Evolutionary conservation across 2,113 vertebrate species (phyloP), one percentile per base, ranked within the genome.

Genomic region (Rhea americana): DNA sequence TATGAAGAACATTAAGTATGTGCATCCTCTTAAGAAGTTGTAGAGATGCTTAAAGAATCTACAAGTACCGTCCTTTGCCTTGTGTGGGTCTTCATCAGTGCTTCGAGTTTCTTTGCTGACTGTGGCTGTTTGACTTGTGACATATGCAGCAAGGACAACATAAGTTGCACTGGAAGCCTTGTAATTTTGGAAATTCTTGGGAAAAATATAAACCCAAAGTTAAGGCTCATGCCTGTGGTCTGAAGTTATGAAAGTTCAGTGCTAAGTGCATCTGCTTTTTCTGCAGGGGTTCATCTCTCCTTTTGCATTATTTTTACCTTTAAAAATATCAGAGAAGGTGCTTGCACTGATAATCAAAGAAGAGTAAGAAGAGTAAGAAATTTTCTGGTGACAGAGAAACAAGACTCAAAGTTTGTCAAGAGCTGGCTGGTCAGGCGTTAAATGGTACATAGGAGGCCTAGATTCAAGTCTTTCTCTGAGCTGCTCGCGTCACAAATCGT

Each of bases 91-190:
- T 5, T 7, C 19, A 0, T 16, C 19, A 17, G 32, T 3, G 7
- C 14, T 24, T 30, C 30, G 5, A 9, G 55, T 50, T n/a, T 7
- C 45, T 48, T 70, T 35, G n/a, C n/a, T 51, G 47, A 14, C 32
- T 25, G 32, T 50, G 67, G 47, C 47, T 50, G 21, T 25, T 35
- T 32, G 3, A 53, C 67, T 22, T 51, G 56, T 0, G 20, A 15
- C 25, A 0, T 4, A 5, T 2, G 48, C 0, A 8, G 56, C 5
- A 2, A 7, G 4, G 74, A 37, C 15, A 20, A 5, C 8, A 3
- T 2, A 7, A 20, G 53, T 17, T 10, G 25, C 28, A 1, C 0
- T 21, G 0, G 7, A 0, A 3, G 50, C 28, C 5, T 20, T 4
- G 13, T 4, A 5, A 3, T 9, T 45, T 20, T 6, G 5, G 79